These are phyloP conservation scores for Unio delphinus DNA, from an alignment of 2,888 invertebrate species.

Conservation along the genomic window DNA sequence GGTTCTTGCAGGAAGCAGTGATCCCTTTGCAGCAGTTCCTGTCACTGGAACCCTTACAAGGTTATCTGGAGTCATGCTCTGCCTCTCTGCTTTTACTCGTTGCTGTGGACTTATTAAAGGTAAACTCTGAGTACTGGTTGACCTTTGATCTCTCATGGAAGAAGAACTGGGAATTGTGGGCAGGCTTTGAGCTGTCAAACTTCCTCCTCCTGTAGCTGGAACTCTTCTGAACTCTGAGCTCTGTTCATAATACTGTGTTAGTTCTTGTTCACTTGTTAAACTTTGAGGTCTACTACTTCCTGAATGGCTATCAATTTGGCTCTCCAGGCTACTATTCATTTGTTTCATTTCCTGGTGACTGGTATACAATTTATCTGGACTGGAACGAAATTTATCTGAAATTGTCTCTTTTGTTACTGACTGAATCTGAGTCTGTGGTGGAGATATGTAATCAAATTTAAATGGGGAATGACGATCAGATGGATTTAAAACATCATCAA, in stretches of 20 bases:
- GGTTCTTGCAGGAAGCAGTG: conserved; percentile 31
- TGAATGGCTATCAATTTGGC: conserved; percentile 7
- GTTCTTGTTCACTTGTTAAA: conserved; percentile 60
- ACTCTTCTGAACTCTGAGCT: conserved; percentile 14
- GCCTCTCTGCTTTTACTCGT: conserved; percentile 30
- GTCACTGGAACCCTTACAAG: conserved; percentile 39
- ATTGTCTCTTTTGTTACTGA: conserved; percentile 25
- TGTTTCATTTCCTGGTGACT: conserved; percentile 14
- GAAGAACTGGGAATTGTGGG: conserved; percentile 4
- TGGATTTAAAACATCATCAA: conserved; percentile 38
- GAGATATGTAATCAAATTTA: conserved; percentile 16
- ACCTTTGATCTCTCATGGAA: conserved; percentile 13
- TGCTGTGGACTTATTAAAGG: conserved; percentile 39
- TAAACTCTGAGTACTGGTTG: conserved; percentile 38
- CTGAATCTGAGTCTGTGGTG: conserved; percentile 21
- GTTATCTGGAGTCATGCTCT: conserved; percentile 56
- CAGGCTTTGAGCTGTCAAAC: background rate
- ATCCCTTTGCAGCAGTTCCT: conserved; percentile 25
- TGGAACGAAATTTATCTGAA: conserved; percentile 28
- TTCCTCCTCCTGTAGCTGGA: conserved; percentile 4
- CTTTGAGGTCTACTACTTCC: conserved; percentile 42
- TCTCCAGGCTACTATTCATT: conserved; percentile 11
- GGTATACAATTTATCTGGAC: conserved; percentile 42
- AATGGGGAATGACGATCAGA: conserved; percentile 36
- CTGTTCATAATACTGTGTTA: conserved; percentile 51